Percentiles rank a stretch among this genome's conserved stretches.
Evolutionary conservation across 2,797 vertebrate species (phyloP).

Genomic region (Danio tinwini): DNA sequence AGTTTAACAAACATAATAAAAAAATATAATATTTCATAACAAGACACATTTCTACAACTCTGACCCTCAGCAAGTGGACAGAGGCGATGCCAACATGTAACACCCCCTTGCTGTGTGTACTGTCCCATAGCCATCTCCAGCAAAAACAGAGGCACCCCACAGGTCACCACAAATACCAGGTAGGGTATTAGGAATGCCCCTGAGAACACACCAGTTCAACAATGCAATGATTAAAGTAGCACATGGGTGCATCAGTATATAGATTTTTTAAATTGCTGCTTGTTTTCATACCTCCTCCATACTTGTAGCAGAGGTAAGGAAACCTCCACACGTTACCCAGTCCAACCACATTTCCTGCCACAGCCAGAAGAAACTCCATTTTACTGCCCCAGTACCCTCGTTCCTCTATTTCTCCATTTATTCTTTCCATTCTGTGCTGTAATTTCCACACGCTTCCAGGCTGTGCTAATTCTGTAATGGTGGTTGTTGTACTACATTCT

Average conservation of each 20-base stretch:
- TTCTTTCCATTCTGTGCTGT: slow-evolving; percentile 18
- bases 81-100: slow-evolving; percentile 78
- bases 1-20: too few species aligned
- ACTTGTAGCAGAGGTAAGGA: slow-evolving; percentile 82
- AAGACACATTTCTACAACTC: background rate
- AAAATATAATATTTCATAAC: too few species aligned
- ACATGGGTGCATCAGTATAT: background rate
- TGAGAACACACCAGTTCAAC: slow-evolving; percentile 47
- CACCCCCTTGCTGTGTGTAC: slow-evolving; percentile 74
- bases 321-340: slow-evolving; percentile 81
- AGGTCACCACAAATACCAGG: background rate
- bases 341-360: slow-evolving; percentile 75
- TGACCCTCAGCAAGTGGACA: slow-evolving; percentile 78
- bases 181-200: slow-evolving; percentile 81
- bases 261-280: background rate
- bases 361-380: slow-evolving; percentile 75
- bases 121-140: slow-evolving; percentile 65
- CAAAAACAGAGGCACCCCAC: too few species aligned
- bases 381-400: slow-evolving; percentile 77
- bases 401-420: slow-evolving; percentile 60
- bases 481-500: background rate
- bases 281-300: slow-evolving; percentile 75
- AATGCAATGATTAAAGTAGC: background rate
- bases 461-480: background rate
- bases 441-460: background rate